A percentile compares a stretch with the other conserved stretches of the same genome.
Evolutionary conservation across 2,113 vertebrate species (phyloP).

Genomic region (Neopipo cinnamomea): DNA sequence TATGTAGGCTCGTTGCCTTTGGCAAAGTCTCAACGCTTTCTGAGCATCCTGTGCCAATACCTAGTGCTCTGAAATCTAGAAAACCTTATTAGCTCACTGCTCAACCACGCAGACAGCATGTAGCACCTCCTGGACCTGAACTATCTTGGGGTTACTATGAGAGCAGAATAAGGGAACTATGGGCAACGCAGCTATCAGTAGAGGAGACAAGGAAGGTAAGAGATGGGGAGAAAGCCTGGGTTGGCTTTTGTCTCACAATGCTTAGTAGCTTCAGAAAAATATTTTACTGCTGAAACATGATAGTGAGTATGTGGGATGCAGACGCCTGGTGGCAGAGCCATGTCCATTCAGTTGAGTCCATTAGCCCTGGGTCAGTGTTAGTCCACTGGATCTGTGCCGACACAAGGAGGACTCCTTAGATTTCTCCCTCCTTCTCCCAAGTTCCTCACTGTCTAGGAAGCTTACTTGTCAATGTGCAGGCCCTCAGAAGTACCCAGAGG

Average conservation of each 20-base stretch:
- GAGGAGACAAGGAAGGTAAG: not conserved
- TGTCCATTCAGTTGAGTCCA: rapidly evolving
- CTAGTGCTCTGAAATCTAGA: not conserved
- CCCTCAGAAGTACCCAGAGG: not conserved
- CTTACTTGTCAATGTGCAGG: not conserved
- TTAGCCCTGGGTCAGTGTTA: not conserved
- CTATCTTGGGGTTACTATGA: not conserved
- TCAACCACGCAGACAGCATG: not conserved
- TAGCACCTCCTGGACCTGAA: not conserved
- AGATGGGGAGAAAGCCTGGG: not conserved
- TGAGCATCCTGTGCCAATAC: not conserved
- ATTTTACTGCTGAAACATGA: not conserved
- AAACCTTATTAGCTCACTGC: not conserved
- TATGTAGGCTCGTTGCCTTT: not conserved
- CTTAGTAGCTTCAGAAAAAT: not conserved
- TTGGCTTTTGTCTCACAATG: not conserved
- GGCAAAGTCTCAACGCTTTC: not conserved
- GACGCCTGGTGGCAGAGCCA: not conserved
- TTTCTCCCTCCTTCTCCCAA: not conserved
- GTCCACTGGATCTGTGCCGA: not conserved
- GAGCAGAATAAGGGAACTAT: not conserved
- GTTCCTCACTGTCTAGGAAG: not conserved
- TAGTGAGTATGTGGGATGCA: not conserved
- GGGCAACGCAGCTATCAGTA: rapidly evolving
- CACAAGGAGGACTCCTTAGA: not conserved